Conservation (phyloP, 2,797 vertebrate species). For the Brachymystax lenok region DNA sequence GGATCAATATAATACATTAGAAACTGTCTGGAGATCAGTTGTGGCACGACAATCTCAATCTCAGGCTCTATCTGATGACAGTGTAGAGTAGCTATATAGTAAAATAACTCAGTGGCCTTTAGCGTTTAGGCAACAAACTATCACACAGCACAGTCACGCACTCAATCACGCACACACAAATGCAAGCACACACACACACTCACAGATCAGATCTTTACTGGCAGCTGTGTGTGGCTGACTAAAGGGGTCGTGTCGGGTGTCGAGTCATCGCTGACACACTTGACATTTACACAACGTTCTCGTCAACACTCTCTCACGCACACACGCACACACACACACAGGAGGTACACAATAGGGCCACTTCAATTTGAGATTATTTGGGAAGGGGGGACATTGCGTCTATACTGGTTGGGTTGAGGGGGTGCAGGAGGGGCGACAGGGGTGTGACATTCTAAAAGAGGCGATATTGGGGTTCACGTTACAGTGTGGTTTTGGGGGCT, state of each 20-base stretch:
- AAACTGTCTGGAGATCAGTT: neutral
- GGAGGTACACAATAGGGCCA: conserved; percentile 14
- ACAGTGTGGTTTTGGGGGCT: conserved; percentile 39
- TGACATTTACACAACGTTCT: conserved; percentile 77
- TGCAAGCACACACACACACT: conserved; percentile 12
- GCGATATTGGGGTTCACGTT: conserved; percentile 57
- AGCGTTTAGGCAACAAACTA: neutral
- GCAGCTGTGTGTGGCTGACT: conserved; percentile 55
- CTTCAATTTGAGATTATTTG: neutral
- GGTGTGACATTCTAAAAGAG: conserved; percentile 68
- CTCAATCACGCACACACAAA: no score
- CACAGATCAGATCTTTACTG: conserved; percentile 40
- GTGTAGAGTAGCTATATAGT: no score
- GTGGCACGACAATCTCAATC: no score
- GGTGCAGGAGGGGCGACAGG: conserved; percentile 15
- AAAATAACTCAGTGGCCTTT: neutral
- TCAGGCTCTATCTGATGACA: no score
- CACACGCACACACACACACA: conserved; percentile 12
- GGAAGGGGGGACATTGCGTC: neutral
- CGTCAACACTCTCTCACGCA: conserved; percentile 66
- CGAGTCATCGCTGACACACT: conserved; percentile 76
- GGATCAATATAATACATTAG: conserved; percentile 50
- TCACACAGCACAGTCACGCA: neutral
- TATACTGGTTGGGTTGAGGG: neutral
- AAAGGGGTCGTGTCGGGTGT: conserved; percentile 72